phyloP scores from a whole-genome alignment of 2,797 vertebrate genomes.

The Pampus argenteus region DNA sequence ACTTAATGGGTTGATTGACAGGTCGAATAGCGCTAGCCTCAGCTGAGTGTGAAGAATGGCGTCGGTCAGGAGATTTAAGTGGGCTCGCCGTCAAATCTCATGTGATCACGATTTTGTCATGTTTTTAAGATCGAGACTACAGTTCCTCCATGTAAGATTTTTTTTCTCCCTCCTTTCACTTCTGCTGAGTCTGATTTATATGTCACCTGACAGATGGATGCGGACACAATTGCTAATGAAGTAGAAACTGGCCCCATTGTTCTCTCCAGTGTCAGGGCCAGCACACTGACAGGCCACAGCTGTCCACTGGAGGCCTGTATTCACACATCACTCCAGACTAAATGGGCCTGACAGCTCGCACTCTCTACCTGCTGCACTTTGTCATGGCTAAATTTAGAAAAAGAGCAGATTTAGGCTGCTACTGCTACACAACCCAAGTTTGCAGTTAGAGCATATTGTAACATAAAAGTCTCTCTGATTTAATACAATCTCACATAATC shows the following conservation, averaged over 20 bases:
- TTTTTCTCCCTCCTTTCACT: neutral
- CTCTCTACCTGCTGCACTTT: conserved; percentile 57
- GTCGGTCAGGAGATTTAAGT: conserved; percentile 58
- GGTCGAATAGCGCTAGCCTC: conserved; percentile 64
- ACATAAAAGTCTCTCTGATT: conserved; percentile 28
- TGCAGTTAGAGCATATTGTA: conserved; percentile 1
- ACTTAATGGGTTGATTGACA: conserved; percentile 81
- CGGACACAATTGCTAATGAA: conserved; percentile 77
- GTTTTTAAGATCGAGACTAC: conserved; percentile 35
- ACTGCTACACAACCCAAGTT: conserved; percentile 3
- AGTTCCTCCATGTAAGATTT: conserved; percentile 8
- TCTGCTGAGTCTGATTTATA: conserved; percentile 57
- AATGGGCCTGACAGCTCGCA: conserved; percentile 62
- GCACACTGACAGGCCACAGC: conserved; percentile 70
- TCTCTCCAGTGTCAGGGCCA: conserved; percentile 58
- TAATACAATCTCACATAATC: conserved; percentile 22
- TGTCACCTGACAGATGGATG: conserved; percentile 78
- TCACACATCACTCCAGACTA: conserved; percentile 49
- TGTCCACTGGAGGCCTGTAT: conserved; percentile 61
- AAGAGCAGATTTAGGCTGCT: conserved; percentile 26
- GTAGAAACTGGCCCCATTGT: conserved; percentile 71
- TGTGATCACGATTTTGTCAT: conserved; percentile 42
- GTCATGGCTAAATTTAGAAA: conserved; percentile 51
- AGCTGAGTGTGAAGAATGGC: conserved; percentile 62
- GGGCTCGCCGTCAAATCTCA: conserved; percentile 44